A percentile compares a stretch with the other conserved stretches of the same genome.
These are phyloP conservation scores for Cephus runcator DNA, from an alignment of 2,888 invertebrate genomes.

Conservation along the genomic window DNA sequence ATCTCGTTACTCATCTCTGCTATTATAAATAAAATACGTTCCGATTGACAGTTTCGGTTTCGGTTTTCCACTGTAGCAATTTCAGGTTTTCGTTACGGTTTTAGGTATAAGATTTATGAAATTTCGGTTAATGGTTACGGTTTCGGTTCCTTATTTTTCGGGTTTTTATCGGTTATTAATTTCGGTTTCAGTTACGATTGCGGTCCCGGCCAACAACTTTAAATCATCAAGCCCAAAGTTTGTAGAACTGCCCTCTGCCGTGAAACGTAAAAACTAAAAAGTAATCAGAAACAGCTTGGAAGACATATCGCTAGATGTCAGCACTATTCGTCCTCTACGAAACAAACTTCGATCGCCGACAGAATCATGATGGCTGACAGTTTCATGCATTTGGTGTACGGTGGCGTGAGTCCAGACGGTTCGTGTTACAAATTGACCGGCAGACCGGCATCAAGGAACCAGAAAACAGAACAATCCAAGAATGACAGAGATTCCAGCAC, in stretches of 20 bases:
- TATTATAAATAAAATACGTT: too few relatives aligned
- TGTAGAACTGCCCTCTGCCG: background rate
- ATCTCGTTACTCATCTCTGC: too few relatives aligned
- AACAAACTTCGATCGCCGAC: background rate
- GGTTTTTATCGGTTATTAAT: too few relatives aligned
- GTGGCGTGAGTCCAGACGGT: slow-evolving; percentile 17
- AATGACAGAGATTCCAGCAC: slow-evolving; percentile 45
- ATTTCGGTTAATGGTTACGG: too few relatives aligned
- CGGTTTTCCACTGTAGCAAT: too few relatives aligned
- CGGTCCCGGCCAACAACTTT: too few relatives aligned
- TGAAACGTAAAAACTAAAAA: background rate
- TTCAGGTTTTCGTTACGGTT: too few relatives aligned
- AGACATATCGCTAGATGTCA: background rate
- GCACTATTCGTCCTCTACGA: background rate
- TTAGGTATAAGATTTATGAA: too few relatives aligned
- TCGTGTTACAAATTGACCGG: slow-evolving; percentile 1
- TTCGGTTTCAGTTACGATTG: too few relatives aligned
- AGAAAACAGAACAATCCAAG: slow-evolving; percentile 24
- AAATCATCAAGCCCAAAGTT: background rate
- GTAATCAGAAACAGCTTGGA: background rate
- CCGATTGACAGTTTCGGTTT: too few relatives aligned
- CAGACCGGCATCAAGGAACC: background rate
- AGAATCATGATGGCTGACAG: slow-evolving; percentile 35
- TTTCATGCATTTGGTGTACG: slow-evolving; percentile 23
- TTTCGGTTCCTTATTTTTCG: too few relatives aligned